Evolutionary conservation across 2,888 invertebrate genomes (phyloP).

Genomic region (Trichogramma dendrolimi): DNA sequence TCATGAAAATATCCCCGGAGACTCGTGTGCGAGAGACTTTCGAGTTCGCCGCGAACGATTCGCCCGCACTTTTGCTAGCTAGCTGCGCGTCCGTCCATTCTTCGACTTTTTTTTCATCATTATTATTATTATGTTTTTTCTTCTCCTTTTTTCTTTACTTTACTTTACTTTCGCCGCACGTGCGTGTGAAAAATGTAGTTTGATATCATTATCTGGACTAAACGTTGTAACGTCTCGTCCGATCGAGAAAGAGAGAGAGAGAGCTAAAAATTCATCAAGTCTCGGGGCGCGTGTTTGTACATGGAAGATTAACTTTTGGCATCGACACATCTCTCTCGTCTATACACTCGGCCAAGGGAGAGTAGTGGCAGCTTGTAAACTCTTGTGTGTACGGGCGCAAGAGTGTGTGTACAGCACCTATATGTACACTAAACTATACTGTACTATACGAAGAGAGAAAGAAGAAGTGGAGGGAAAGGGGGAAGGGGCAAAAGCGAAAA

Average conservation of each 20-base stretch:
- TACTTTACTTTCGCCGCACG: not conserved
- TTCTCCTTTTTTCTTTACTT: too few species aligned
- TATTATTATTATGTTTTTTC: not conserved
- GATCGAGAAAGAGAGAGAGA: too few species aligned
- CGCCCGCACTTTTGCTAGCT: slow-evolving; percentile 5
- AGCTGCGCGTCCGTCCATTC: not conserved
- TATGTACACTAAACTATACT: too few species aligned
- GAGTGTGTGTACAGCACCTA: too few species aligned
- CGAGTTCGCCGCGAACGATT: slow-evolving; percentile 24
- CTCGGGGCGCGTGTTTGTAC: too few species aligned
- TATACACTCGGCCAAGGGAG: slow-evolving; percentile 12
- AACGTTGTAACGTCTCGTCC: too few species aligned
- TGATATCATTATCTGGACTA: too few species aligned
- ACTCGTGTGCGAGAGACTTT: slow-evolving; percentile 11
- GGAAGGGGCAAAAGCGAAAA: slow-evolving; percentile 17
- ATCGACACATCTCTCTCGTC: too few species aligned
- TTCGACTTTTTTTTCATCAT: not conserved
- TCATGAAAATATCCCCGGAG: slow-evolving; percentile 22
- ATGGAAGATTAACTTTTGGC: too few species aligned
- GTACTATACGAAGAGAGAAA: too few species aligned
- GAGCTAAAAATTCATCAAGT: too few species aligned
- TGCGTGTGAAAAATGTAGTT: not conserved
- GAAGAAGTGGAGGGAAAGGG: slow-evolving; percentile 1
- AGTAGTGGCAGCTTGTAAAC: slow-evolving; percentile 11
- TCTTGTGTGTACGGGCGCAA: not conserved